Base-by-base conservation (phyloP, 2,113 vertebrate genomes). In the Notiomystis cincta region DNA sequence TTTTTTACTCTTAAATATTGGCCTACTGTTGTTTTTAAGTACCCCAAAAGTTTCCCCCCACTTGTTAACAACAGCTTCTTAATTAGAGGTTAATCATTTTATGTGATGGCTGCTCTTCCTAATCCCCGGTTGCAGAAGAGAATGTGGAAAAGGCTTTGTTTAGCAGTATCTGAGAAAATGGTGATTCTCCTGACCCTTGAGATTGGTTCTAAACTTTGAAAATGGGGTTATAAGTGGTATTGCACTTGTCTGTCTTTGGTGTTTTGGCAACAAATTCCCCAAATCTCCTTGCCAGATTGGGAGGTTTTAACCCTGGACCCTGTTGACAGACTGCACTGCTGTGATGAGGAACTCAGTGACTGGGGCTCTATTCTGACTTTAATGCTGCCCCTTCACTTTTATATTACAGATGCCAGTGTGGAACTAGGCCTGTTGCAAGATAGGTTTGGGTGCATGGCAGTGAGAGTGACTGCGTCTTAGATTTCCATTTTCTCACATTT, bases 21-120 rank as follows among this genome's bases (percentile, higher is more conserved):
- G 30, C 2, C 0, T 57, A 18, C 11, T 72, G 15, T 42, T 80
- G 12, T 57, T 75, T 75, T 57, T 33, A 45, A 48, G 50, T 69
- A 45, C 13, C 5, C 14, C 5, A 9, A 25, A 22, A 1, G 6
- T 30, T 28, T 31, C 7, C 11, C 2, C 7, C 2, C 2, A 15
- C 10, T 47, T 73, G 7, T 38, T 92, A 83, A 62, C 17, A 60
- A 9, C 17, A 87, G 1, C 27, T 38, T 61, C 4, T 56, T 89
- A 47, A 16, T 48, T 76, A 42, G 37, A 90, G 7, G 21, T 24
- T 3, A 23, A 45, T 79, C 4, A 35, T 57, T 37, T 58, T 48
- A 54, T 66, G 19, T 38, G 9, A 33, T 51, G 37, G 13, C 31
- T 83, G 1, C 31, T 82, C 19, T 78, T 79, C 48, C 47, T 58